These are phyloP conservation scores for Geococcyx californianus DNA, from an alignment of 2,113 vertebrate species.

Conservation along the genomic window DNA sequence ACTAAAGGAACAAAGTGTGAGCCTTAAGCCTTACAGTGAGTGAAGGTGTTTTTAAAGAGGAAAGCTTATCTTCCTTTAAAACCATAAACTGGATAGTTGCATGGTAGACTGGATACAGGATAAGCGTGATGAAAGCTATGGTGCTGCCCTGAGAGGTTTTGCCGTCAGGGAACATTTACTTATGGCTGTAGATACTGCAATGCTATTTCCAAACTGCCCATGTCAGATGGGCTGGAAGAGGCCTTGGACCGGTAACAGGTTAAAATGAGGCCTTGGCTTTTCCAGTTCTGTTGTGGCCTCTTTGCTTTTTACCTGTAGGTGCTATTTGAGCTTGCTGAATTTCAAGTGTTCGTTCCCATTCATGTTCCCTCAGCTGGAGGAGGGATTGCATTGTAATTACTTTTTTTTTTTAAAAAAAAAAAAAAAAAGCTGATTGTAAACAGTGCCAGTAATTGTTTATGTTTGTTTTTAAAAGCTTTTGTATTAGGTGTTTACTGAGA, in stretches of 20 bases:
- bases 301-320: neutral
- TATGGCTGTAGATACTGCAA: slow-evolving; percentile 23
- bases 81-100: slow-evolving; percentile 22
- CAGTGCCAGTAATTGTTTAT: neutral
- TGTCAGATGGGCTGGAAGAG: neutral
- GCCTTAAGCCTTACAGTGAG: slow-evolving; percentile 39
- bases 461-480: neutral
- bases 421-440: neutral
- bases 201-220: slow-evolving; percentile 27
- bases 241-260: neutral
- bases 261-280: neutral
- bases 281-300: neutral
- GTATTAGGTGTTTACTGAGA: neutral
- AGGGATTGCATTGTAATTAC: neutral
- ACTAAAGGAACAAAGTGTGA: slow-evolving; percentile 14
- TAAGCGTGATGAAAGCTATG: slow-evolving; percentile 24
- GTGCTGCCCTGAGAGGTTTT: neutral
- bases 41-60: slow-evolving; percentile 26
- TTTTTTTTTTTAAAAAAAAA: neutral
- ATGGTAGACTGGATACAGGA: slow-evolving; percentile 28
- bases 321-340: neutral
- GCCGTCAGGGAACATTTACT: slow-evolving; percentile 31
- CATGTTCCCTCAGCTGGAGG: neutral
- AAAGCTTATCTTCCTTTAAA: slow-evolving; percentile 25
- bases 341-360: neutral